Evolutionary conservation across 2,888 invertebrate species (phyloP), one percentile per base, ranked within the genome.

Genomic region (Amiota communis): DNA sequence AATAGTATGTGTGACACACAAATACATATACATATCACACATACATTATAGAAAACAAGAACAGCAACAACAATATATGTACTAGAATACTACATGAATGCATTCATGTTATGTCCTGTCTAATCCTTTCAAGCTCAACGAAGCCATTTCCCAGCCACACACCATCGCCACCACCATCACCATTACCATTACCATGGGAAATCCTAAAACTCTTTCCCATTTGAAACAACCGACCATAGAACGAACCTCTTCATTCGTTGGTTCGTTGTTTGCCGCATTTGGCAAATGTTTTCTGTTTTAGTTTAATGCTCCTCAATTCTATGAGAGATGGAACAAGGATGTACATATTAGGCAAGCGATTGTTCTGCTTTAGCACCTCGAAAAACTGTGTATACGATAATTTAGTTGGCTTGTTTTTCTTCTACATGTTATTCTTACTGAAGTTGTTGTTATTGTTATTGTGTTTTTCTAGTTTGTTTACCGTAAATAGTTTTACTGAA

Each of bases 301-400:
- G 78, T 78, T 74, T 78, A 74, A 78, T 76, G 70, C 78, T 74
- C 72, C 49, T n/a, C 49, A 36, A 36, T 36, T 36, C 6, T 36
- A 36, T 67, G 36, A 59, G 59, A 9, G 59, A 17, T 11, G 20
- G 13, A 13, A 53, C 53, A 53, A 15, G 53, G 20, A 20, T n/a
- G 59, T 59, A n/a, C n/a, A n/a, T n/a, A n/a, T n/a, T n/a, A 15
- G 12, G 59, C n/a, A 15, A 48, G 53, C 67, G 67, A 23, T 73
- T 75, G 80, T 75, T 79, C 47, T 74, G 78, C 78, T 75, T 73
- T 74, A 77, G 74, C 73, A 73, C 80, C 78, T 78, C 72, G 71
- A 67, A 73, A 76, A 78, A 75, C 76, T 73, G 72, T 59, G 61
- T 63, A 46, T 49, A 70, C 75, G 75, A 75, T 77, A 78, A 78